These are phyloP conservation scores for Lamprologus sp. DNA, from an alignment of 2,113 vertebrate species.

Conservation along the genomic window DNA sequence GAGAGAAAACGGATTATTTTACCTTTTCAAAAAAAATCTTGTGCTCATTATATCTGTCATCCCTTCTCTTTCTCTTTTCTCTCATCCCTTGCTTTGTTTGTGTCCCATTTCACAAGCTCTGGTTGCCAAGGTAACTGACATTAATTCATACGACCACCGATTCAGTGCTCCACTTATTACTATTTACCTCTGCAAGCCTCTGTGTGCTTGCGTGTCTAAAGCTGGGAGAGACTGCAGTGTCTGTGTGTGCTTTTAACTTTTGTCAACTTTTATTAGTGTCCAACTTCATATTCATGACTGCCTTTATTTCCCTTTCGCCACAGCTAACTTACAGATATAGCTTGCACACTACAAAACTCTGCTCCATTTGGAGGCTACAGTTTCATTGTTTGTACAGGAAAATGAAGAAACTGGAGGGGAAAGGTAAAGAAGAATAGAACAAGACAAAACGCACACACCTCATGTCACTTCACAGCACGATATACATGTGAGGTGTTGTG, in stretches of 20 bases:
- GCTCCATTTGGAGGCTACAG: not conserved
- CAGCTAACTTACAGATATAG: not conserved
- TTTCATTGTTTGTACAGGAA: not conserved
- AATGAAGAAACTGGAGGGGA: not conserved
- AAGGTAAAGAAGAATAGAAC: not conserved
- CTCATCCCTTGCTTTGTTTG: not conserved
- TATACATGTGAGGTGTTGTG: not conserved
- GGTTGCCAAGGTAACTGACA: constrained; percentile 50
- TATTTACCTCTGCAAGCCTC: not conserved
- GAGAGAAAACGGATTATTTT: not conserved
- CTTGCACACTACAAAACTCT: too few species aligned
- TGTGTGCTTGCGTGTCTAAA: not conserved
- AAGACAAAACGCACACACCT: not conserved
- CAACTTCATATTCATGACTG: not conserved
- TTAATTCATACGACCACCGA: constrained; percentile 33
- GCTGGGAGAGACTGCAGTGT: not conserved
- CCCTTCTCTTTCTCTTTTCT: not conserved
- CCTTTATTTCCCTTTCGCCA: not conserved
- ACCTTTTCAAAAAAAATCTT: not conserved
- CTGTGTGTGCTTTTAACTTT: not conserved
- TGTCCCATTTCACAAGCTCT: constrained; percentile 1
- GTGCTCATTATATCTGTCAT: not conserved
- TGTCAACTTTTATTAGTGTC: not conserved
- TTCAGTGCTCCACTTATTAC: constrained; percentile 23
- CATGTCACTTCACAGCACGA: not conserved